phyloP scores from a whole-genome alignment of 2,888 invertebrate genomes.

The Dichetophora obliterata region DNA sequence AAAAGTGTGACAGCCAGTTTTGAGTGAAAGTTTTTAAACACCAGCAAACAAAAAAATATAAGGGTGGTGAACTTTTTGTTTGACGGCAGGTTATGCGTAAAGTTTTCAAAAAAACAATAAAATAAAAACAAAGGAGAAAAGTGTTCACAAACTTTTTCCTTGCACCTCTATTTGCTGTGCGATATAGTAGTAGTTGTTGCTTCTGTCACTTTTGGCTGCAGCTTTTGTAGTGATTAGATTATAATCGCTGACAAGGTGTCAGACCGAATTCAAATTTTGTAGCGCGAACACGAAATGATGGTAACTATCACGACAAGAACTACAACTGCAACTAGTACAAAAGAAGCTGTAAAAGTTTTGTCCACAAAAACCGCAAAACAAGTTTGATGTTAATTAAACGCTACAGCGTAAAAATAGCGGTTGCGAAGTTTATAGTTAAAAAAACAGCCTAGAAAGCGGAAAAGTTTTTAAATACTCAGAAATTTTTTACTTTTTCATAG shows the following conservation, averaged over 20 bases:
- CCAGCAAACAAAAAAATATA: neutral
- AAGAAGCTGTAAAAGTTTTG: neutral
- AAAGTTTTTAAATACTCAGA: too few relatives aligned
- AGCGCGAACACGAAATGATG: neutral
- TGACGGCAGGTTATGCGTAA: neutral
- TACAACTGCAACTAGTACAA: neutral
- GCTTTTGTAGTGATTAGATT: constrained; percentile 24
- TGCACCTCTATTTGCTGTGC: too few relatives aligned
- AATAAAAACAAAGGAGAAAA: neutral
- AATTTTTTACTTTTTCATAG: too few relatives aligned
- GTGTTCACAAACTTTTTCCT: too few relatives aligned
- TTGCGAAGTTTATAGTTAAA: too few relatives aligned
- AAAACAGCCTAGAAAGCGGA: too few relatives aligned
- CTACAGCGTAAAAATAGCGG: too few relatives aligned
- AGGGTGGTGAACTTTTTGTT: neutral
- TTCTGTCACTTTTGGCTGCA: neutral
- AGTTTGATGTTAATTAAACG: too few relatives aligned
- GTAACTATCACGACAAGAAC: neutral
- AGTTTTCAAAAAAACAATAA: neutral
- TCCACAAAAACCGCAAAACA: too few relatives aligned
- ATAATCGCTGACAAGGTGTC: constrained; percentile 31
- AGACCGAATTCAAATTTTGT: constrained; percentile 7
- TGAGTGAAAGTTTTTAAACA: neutral
- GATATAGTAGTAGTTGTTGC: neutral
- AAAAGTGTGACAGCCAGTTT: neutral